These are phyloP conservation scores for Chlorops oryzae DNA, from an alignment of 1,140 invertebrate species.

Conservation along the genomic window DNA sequence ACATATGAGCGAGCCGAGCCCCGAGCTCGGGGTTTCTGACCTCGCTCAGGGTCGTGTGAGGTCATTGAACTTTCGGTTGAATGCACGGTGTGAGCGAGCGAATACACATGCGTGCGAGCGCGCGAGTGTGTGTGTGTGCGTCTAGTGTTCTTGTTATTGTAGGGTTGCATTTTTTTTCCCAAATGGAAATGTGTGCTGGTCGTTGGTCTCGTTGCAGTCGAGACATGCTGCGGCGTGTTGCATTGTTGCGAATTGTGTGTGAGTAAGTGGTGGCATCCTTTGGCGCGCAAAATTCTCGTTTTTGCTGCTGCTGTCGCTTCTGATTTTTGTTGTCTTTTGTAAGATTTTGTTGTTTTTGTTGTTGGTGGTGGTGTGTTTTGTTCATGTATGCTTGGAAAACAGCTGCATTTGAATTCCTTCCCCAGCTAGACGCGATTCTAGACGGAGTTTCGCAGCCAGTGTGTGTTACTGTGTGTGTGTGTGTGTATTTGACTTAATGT, in stretches of 20 bases:
- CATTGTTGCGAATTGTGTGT: too few relatives aligned
- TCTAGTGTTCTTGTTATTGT: not conserved
- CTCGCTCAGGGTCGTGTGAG: too few relatives aligned
- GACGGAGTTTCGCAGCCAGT: not conserved
- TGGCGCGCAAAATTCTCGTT: not conserved
- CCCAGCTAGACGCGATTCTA: not conserved
- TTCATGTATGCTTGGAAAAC: too few relatives aligned
- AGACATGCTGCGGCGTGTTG: not conserved
- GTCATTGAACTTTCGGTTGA: too few relatives aligned
- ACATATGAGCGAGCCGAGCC: too few relatives aligned
- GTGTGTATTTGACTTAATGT: not conserved
- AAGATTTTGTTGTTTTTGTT: not conserved
- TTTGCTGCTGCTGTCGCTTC: conserved; percentile 13
- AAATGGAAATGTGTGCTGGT: not conserved
- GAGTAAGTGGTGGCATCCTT: too few relatives aligned
- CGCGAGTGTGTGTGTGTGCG: not conserved
- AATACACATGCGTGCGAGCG: not conserved
- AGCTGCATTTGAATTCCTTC: too few relatives aligned
- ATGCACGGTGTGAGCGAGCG: too few relatives aligned
- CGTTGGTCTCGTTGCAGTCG: not conserved
- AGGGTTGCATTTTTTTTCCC: not conserved
- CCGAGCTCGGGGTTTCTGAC: too few relatives aligned
- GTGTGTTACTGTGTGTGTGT: not conserved
- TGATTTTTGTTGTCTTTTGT: conserved; percentile 13
- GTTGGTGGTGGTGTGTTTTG: not conserved